Evolutionary conservation across 2,888 invertebrate species (phyloP).

Genomic region (Zeuzera pyrina): DNA sequence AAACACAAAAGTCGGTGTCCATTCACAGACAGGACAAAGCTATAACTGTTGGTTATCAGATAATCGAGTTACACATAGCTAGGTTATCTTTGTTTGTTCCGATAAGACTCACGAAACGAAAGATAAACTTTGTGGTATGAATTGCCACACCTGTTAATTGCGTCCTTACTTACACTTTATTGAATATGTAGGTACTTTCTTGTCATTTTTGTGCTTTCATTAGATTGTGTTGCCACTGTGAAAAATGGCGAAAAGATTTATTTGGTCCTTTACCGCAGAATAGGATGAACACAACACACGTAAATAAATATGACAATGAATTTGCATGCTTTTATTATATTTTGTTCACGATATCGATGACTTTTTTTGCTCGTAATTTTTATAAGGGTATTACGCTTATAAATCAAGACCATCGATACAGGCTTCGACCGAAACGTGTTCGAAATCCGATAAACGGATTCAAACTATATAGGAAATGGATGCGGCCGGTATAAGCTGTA

Average conservation of each 20-base stretch:
- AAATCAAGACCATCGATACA: slow-evolving; percentile 58
- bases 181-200: no score
- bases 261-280: no score
- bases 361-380: slow-evolving; percentile 43
- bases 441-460: slow-evolving; percentile 69
- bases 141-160: slow-evolving; percentile 57
- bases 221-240: no score
- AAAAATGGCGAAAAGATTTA: no score
- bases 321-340: slow-evolving; percentile 1
- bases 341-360: slow-evolving; percentile 27
- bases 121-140: slow-evolving; percentile 41
- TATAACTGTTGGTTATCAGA: slow-evolving; percentile 51
- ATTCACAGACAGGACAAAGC: slow-evolving; percentile 35
- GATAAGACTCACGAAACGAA: slow-evolving; percentile 56
- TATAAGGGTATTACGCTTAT: slow-evolving; percentile 47
- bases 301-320: no score
- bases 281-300: no score
- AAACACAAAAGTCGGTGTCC: slow-evolving; percentile 23
- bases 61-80: slow-evolving; percentile 47
- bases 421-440: slow-evolving; percentile 56
- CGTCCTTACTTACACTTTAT: slow-evolving; percentile 3
- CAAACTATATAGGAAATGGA: slow-evolving; percentile 58
- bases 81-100: slow-evolving; percentile 63
- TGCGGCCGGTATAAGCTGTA: slow-evolving; percentile 62
- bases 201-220: no score